phyloP scores from a whole-genome alignment of 2,888 invertebrate species.

The Parelbella ahira region DNA sequence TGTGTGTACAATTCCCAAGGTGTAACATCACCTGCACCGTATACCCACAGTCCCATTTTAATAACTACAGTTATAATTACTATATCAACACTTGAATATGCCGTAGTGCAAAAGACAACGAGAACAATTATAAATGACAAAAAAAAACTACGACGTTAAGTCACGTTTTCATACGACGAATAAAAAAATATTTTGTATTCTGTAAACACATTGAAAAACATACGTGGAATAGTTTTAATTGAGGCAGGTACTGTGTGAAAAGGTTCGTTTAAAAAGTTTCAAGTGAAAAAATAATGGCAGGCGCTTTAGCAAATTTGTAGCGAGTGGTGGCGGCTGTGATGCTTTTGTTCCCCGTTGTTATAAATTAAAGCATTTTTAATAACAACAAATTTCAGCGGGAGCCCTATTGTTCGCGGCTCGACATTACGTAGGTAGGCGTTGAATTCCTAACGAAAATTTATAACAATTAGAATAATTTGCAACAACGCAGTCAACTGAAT shows the following conservation, averaged over 20 bases:
- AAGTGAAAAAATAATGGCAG: constrained; percentile 25
- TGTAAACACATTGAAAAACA: constrained; percentile 16
- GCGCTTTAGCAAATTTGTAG: constrained; percentile 25
- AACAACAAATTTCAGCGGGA: constrained; percentile 23
- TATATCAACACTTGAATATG: too few species aligned
- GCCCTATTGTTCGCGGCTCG: constrained; percentile 15
- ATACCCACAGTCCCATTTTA: too few species aligned
- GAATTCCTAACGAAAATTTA: constrained; percentile 24
- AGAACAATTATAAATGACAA: constrained; percentile 14
- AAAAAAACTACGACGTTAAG: constrained; percentile 17
- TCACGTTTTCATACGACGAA: constrained; percentile 13
- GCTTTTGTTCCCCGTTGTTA: constrained; percentile 25
- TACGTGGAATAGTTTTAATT: constrained; percentile 26
- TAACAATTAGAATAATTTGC: constrained; percentile 40
- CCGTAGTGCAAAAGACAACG: too few species aligned
- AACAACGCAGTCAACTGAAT: constrained; percentile 33
- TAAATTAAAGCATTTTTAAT: constrained; percentile 26
- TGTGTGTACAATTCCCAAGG: too few species aligned
- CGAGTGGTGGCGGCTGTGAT: constrained; percentile 23
- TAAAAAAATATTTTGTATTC: constrained; percentile 22
- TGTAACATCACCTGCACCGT: too few species aligned
- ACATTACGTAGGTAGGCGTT: constrained; percentile 11
- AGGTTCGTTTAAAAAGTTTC: constrained; percentile 24
- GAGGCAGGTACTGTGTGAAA: constrained; percentile 21
- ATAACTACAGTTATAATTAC: too few species aligned